Conservation (phyloP, 2,888 invertebrate species). For the Odiellus spinosus region DNA sequence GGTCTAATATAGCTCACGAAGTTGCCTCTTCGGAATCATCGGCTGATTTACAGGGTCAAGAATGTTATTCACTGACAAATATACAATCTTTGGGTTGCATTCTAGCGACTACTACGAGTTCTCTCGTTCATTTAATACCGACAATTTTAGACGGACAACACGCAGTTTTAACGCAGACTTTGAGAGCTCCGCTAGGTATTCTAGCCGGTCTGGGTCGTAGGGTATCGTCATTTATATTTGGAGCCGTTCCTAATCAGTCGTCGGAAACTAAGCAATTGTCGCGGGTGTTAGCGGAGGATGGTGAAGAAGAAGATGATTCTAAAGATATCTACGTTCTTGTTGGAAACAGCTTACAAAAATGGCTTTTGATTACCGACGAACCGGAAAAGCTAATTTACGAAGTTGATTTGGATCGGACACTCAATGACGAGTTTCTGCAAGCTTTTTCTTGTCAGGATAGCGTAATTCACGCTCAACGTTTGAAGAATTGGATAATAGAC, state of each 20-base stretch:
- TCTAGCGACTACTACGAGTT: slow-evolving; percentile 80
- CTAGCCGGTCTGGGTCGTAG: slow-evolving; percentile 69
- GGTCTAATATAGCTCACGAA: slow-evolving; percentile 78
- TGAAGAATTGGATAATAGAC: slow-evolving; percentile 58
- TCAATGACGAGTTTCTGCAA: slow-evolving; percentile 51
- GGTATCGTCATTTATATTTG: slow-evolving; percentile 65
- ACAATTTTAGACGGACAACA: slow-evolving; percentile 46
- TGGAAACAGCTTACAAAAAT: slow-evolving; percentile 65
- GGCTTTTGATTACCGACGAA: slow-evolving; percentile 47
- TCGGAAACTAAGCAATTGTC: slow-evolving; percentile 39
- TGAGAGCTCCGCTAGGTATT: slow-evolving; percentile 32
- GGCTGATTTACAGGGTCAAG: slow-evolving; percentile 54
- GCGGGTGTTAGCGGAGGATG: slow-evolving; percentile 41
- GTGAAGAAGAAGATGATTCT: slow-evolving; percentile 27
- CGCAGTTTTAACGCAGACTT: slow-evolving; percentile 31
- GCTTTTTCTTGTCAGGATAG: slow-evolving; percentile 36
- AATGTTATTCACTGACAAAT: slow-evolving; percentile 29
- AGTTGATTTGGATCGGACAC: slow-evolving; percentile 51
- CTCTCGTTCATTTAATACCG: slow-evolving; percentile 52
- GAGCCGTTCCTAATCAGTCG: slow-evolving; percentile 34
- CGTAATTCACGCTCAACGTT: slow-evolving; percentile 35
- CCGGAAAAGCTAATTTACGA: slow-evolving; percentile 44
- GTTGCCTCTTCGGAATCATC: slow-evolving; percentile 66
- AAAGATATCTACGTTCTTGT: slow-evolving; percentile 53
- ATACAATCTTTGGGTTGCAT: slow-evolving; percentile 51